Base-by-base conservation (phyloP, 2,797 vertebrate genomes). In the Helarctos malayanus region DNA sequence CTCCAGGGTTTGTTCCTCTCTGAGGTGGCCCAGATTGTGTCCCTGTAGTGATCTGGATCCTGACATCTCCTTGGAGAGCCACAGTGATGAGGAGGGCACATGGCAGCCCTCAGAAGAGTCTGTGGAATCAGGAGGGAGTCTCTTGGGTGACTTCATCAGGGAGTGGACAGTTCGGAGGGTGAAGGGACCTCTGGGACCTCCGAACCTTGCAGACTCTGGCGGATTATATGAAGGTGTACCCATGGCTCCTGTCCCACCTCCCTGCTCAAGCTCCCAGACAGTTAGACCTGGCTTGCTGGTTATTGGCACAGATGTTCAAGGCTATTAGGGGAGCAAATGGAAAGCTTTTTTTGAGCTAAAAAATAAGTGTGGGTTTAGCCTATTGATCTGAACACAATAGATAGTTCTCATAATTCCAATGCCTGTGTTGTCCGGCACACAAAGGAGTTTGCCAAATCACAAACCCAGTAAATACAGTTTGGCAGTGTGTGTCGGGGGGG, bases 331-430 rank as follows among this genome's bases (percentile, higher is more conserved):
- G 52, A 41, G 14, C 13, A 49, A 86, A 85, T 38, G 71, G 85
- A 92, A 90, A 95, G 76, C 47, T 81, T 94, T 83, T 88, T 82
- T 61, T 68, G 84, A 92, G 84, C 81, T 85, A 49, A 84, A 87
- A 97, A 81, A 38, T 92, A 94, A 68, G 38, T 10, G n/a, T 95
- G 78, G 93, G 80, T 94, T 96, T 93, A 82, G 84, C 45, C 61
- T 93, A 94, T 97, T 63, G 95, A 95, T 85, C 63, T 83, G 73
- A 92, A 32, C 63, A 56, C n/a, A 59, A 73, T 9, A 79, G 76
- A 56, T 32, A 80, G 69, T 89, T 94, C 90, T 93, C n/a, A 86
- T 94, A 76, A 91, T 93, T 96, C n/a, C 27, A 84, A 59, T 0
- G 15, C 52, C 45, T 68, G 2, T 80, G 52, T 80, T 90, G 73